A percentile compares a stretch with the other conserved stretches of the same genome.
Evolutionary conservation across 2,888 invertebrate genomes (phyloP).

Genomic region (Microctonus hyperodae): DNA sequence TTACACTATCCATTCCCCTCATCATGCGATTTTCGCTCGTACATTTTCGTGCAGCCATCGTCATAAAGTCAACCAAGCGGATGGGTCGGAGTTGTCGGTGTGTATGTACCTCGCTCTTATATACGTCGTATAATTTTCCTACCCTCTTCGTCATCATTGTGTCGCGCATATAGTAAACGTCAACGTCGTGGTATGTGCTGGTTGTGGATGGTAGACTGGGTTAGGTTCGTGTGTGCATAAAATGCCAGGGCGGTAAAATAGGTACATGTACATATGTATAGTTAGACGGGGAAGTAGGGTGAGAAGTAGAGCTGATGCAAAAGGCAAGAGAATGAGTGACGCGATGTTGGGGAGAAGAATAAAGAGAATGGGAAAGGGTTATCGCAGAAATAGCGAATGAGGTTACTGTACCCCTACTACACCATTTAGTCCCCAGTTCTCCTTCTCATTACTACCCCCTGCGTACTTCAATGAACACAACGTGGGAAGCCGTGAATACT

Average conservation of each 20-base stretch:
- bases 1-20: conserved; percentile 27
- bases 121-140: conserved; percentile 24
- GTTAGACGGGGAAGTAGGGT: neutral
- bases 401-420: neutral
- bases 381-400: conserved; percentile 29
- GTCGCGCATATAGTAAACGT: neutral
- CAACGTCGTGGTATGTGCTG: conserved; percentile 11
- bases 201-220: conserved; percentile 37
- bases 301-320: conserved; percentile 12
- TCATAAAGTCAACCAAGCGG: conserved; percentile 61
- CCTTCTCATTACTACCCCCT: neutral
- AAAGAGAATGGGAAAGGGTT: conserved; percentile 24
- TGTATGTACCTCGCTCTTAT: conserved; percentile 17
- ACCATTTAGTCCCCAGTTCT: neutral
- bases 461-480: neutral
- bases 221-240: conserved; percentile 39
- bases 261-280: neutral
- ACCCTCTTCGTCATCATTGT: conserved; percentile 23
- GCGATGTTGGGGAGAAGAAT: conserved; percentile 3
- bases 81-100: conserved; percentile 50
- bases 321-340: conserved; percentile 14
- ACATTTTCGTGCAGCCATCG: conserved; percentile 55
- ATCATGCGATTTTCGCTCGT: conserved; percentile 43
- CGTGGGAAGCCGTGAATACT: neutral
- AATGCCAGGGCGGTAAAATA: conserved; percentile 18